Percentiles rank a stretch among this genome's conserved stretches.
Evolutionary conservation across 2,888 invertebrate species (phyloP).

Genomic region (Boloria euphrosyne): DNA sequence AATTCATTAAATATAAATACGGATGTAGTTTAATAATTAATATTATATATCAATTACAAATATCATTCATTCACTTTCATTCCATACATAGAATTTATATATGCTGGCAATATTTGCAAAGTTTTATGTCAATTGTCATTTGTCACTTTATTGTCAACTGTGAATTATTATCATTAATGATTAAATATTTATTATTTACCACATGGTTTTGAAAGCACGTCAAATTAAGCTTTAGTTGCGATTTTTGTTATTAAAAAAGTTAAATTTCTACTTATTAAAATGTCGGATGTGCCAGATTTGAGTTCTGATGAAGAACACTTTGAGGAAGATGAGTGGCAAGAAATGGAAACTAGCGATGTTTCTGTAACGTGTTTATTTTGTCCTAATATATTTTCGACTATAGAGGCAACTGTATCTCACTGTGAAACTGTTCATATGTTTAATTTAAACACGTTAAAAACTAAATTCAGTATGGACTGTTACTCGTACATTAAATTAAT

Average conservation of each 20-base stretch:
- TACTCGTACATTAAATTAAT: conserved; percentile 91
- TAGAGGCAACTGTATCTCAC: conserved; percentile 86
- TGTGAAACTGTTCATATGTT: conserved; percentile 85
- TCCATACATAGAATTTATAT: conserved; percentile 18
- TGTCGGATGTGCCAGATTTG: conserved; percentile 76
- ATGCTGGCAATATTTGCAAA: background rate
- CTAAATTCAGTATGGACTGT: conserved; percentile 89
- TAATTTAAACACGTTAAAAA: conserved; percentile 84
- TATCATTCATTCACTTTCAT: conserved; percentile 7
- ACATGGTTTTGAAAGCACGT: conserved; percentile 45
- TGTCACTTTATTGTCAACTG: conserved; percentile 20
- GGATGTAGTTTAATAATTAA: too few relatives aligned
- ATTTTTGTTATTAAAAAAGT: conserved; percentile 13
- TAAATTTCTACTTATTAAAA: conserved; percentile 42
- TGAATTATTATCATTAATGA: too few relatives aligned
- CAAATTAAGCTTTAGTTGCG: conserved; percentile 14
- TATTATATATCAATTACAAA: too few relatives aligned
- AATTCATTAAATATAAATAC: too few relatives aligned
- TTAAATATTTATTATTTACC: conserved; percentile 44
- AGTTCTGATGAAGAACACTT: conserved; percentile 77
- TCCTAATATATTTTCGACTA: conserved; percentile 79
- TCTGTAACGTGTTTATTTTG: conserved; percentile 88
- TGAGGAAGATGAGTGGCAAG: conserved; percentile 77
- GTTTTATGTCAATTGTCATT: conserved; percentile 2
- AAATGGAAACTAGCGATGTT: conserved; percentile 70